These are phyloP conservation scores for Andrena marginata DNA, from an alignment of 2,888 invertebrate species.

Conservation along the genomic window DNA sequence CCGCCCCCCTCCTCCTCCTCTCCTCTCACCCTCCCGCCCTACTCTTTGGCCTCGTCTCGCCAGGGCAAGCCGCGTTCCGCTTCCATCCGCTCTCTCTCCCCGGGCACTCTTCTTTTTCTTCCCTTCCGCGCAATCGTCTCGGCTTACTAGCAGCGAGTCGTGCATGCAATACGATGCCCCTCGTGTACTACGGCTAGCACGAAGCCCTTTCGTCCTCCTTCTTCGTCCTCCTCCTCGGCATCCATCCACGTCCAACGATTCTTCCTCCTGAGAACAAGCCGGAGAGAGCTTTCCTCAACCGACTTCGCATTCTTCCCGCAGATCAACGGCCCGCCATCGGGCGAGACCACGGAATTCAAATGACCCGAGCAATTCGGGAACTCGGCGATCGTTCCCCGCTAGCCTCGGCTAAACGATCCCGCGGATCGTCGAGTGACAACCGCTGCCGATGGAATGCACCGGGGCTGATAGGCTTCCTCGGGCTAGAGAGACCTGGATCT, in stretches of 20 bases:
- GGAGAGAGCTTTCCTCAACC: conserved; percentile 52
- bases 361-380: conserved; percentile 32
- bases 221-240: conserved; percentile 40
- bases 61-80: conserved; percentile 46
- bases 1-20: conserved; percentile 25
- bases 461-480: neutral
- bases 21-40: neutral
- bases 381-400: neutral
- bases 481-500: too few species aligned
- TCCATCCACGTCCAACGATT: conserved; percentile 46
- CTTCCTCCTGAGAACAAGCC: conserved; percentile 58
- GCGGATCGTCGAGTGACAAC: neutral
- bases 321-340: conserved; percentile 41
- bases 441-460: conserved; percentile 9
- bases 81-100: conserved; percentile 55
- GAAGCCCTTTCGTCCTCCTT: conserved; percentile 67
- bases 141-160: conserved; percentile 80
- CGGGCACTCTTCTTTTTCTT: conserved; percentile 59
- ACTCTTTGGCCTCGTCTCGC: conserved; percentile 30
- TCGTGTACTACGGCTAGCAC: conserved; percentile 72
- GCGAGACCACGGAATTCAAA: conserved; percentile 60
- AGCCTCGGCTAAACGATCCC: neutral
- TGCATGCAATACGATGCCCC: conserved; percentile 81
- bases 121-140: conserved; percentile 79
- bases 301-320: conserved; percentile 61